A percentile compares a stretch with the other conserved stretches of the same genome.
phyloP scores from a whole-genome alignment of 2,888 invertebrate genomes.

The Branchinecta sandiegonensis region DNA sequence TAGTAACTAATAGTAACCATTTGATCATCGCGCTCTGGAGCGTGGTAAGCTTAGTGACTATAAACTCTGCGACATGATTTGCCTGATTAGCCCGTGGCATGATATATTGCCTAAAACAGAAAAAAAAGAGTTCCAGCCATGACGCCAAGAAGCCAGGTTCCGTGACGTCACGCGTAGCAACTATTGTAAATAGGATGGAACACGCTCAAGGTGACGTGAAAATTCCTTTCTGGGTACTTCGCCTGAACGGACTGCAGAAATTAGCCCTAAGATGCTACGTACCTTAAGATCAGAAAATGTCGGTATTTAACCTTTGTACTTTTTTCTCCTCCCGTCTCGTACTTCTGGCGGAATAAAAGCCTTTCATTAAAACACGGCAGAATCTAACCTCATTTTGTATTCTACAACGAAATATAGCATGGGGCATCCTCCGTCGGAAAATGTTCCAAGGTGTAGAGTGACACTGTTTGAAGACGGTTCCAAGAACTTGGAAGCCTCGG shows the following conservation, averaged over 20 bases:
- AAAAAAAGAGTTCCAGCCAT: no score
- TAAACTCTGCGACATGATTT: no score
- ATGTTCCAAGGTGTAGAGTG: conserved; percentile 75
- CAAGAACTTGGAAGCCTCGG: conserved; percentile 76
- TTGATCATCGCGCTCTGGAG: no score
- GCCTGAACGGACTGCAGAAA: background rate
- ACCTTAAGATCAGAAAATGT: background rate
- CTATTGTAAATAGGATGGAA: no score
- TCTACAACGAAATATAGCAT: conserved; percentile 91
- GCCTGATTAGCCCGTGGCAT: no score
- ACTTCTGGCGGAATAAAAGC: no score
- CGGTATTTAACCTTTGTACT: background rate
- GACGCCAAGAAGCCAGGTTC: no score
- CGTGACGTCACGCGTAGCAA: no score
- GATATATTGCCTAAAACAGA: no score
- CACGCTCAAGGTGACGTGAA: background rate
- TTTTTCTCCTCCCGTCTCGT: background rate
- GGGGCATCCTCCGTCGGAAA: conserved; percentile 88
- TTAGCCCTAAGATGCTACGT: background rate
- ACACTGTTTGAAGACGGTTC: conserved; percentile 86
- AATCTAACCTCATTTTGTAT: conserved; percentile 70
- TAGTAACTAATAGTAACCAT: no score
- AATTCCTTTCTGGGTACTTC: background rate
- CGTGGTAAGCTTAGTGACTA: no score
- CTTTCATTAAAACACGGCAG: background rate